Percentiles rank a stretch among this genome's conserved stretches.
Conservation (phyloP, 2,888 invertebrate genomes). For the Metalampra italica region DNA sequence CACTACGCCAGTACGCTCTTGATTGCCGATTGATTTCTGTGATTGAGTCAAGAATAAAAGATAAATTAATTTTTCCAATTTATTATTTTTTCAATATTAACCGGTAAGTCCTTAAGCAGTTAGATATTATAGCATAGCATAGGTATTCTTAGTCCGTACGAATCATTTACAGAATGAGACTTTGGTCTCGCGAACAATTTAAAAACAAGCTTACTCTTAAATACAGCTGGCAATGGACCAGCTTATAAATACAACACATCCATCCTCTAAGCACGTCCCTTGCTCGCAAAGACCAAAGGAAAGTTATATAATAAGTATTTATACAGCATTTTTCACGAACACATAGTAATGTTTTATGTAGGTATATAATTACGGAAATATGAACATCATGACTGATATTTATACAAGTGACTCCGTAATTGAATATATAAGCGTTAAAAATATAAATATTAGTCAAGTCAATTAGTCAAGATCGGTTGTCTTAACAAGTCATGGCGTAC, state of each 20-base stretch:
- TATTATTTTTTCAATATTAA: conserved; percentile 69
- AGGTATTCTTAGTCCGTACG: conserved; percentile 31
- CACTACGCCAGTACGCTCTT: no score
- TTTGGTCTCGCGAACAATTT: conserved; percentile 16
- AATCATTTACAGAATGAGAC: conserved; percentile 11
- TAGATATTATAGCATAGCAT: conserved; percentile 59
- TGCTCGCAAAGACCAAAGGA: conserved; percentile 16
- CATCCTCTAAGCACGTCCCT: conserved; percentile 1
- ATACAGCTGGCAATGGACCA: background rate
- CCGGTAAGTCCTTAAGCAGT: conserved; percentile 71
- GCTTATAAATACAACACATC: conserved; percentile 1
- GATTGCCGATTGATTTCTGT: no score
- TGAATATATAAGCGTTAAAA: background rate
- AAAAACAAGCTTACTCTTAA: background rate
- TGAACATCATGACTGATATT: conserved; percentile 4
- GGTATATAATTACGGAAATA: conserved; percentile 10
- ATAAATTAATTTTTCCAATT: conserved; percentile 39
- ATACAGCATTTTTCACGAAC: conserved; percentile 37
- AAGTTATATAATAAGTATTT: conserved; percentile 16
- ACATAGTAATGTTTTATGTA: conserved; percentile 20
- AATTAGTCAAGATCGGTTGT: background rate
- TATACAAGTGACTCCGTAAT: background rate
- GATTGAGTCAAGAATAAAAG: no score
- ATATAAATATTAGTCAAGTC: conserved; percentile 3
- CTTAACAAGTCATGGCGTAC: conserved; percentile 40